phyloP scores from a whole-genome alignment of 1,140 invertebrate genomes.

The Scaptomyza pallida region DNA sequence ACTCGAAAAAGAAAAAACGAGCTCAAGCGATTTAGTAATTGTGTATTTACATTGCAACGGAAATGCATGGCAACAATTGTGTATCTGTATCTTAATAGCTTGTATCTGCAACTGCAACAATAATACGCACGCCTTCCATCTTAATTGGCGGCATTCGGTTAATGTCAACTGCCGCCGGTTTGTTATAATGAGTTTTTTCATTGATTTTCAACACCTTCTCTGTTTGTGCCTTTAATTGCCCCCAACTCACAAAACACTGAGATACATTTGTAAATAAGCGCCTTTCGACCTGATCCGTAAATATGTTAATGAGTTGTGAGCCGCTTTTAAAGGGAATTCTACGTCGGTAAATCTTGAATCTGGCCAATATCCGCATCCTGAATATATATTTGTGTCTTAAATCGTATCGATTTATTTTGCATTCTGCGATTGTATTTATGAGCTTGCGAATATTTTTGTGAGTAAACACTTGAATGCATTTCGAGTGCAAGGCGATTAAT shows the following conservation, averaged over 20 bases:
- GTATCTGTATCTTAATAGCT: slow-evolving; percentile 1
- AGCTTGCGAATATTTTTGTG: slow-evolving; percentile 47
- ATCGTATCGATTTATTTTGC: slow-evolving; percentile 65
- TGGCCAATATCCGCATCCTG: background rate
- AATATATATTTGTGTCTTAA: slow-evolving; percentile 19
- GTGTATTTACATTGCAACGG: slow-evolving; percentile 45
- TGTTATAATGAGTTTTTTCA: slow-evolving; percentile 78
- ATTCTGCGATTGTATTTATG: slow-evolving; percentile 57
- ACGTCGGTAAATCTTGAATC: slow-evolving; percentile 46
- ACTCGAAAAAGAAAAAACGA: slow-evolving; percentile 42
- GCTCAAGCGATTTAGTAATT: slow-evolving; percentile 30
- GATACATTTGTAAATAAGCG: slow-evolving; percentile 68
- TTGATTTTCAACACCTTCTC: slow-evolving; percentile 73
- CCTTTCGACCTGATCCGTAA: slow-evolving; percentile 23
- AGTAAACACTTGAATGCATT: slow-evolving; percentile 56
- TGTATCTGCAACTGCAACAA: slow-evolving; percentile 35
- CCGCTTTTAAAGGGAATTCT: slow-evolving; percentile 26
- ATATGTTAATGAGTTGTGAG: slow-evolving; percentile 75
- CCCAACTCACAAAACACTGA: slow-evolving; percentile 7
- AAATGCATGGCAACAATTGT: slow-evolving; percentile 40
- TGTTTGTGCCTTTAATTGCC: slow-evolving; percentile 63
- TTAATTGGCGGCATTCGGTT: slow-evolving; percentile 78
- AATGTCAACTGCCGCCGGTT: slow-evolving; percentile 66
- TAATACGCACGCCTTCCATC: slow-evolving; percentile 25
- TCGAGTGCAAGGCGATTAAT: slow-evolving; percentile 36